Percentiles rank a stretch among this genome's conserved stretches.
These are phyloP conservation scores for Oscheius onirici DNA, from an alignment of 2,888 invertebrate genomes.

Conservation along the genomic window DNA sequence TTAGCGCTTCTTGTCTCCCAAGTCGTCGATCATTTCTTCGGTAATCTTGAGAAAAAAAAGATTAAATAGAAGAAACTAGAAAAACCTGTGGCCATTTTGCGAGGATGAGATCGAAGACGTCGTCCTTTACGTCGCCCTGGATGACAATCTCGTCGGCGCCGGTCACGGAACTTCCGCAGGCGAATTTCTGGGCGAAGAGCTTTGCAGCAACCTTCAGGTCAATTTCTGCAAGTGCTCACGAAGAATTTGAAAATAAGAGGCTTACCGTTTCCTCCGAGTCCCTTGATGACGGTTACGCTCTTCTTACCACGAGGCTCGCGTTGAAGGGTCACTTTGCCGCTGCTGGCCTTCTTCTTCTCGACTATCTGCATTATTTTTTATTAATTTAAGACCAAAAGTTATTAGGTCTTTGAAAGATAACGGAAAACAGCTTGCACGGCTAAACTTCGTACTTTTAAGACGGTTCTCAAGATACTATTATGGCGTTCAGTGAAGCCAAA, in stretches of 20 bases:
- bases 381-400: too few species aligned
- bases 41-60: constrained; percentile 17
- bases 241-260: constrained; percentile 3
- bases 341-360: constrained; percentile 79
- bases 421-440: too few species aligned
- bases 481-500: too few species aligned
- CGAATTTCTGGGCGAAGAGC: constrained; percentile 95
- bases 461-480: too few species aligned
- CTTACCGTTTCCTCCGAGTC: constrained; percentile 90
- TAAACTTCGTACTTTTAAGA: too few species aligned
- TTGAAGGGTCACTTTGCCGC: constrained; percentile 76
- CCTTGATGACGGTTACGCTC: constrained; percentile 98
- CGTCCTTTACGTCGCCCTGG: constrained; percentile 91
- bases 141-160: constrained; percentile 96
- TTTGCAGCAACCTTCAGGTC: constrained; percentile 97
- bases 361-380: too few species aligned
- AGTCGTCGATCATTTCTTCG: constrained; percentile 57
- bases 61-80: not conserved
- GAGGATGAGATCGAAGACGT: constrained; percentile 94
- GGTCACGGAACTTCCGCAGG: constrained; percentile 98
- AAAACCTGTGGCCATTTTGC: constrained; percentile 87
- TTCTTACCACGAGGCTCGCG: constrained; percentile 89
- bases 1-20: constrained; percentile 63
- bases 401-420: too few species aligned
- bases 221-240: constrained; percentile 79